These are phyloP conservation scores for Hecatera dysodea DNA, from an alignment of 2,888 invertebrate genomes.

Conservation along the genomic window DNA sequence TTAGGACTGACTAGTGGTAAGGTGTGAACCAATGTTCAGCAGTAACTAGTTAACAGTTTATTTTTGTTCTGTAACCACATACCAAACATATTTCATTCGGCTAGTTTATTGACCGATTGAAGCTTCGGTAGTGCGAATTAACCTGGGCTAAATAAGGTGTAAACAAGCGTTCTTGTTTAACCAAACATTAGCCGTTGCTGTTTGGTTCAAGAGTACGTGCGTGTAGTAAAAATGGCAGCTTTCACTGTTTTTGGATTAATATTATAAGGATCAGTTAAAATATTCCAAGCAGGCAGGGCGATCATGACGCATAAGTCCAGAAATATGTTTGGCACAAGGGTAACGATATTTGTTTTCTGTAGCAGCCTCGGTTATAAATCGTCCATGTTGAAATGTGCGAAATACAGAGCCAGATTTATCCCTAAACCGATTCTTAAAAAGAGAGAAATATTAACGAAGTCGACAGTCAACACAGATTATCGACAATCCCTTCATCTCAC, in stretches of 20 bases:
- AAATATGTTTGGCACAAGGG: slow-evolving; percentile 42
- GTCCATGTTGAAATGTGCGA: slow-evolving; percentile 18
- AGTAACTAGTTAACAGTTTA: slow-evolving; percentile 80
- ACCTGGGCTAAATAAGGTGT: slow-evolving; percentile 57
- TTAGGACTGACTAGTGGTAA: slow-evolving; percentile 81
- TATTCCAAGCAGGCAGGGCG: slow-evolving; percentile 19
- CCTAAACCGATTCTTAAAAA: neutral
- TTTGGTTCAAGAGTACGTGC: slow-evolving; percentile 16
- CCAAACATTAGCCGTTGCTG: slow-evolving; percentile 40
- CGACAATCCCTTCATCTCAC: slow-evolving; percentile 21
- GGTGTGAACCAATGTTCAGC: slow-evolving; percentile 80
- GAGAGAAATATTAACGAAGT: slow-evolving; percentile 4
- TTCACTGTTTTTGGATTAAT: slow-evolving; percentile 28
- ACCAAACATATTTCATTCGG: slow-evolving; percentile 74
- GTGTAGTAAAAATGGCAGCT: slow-evolving; percentile 2
- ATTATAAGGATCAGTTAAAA: slow-evolving; percentile 14
- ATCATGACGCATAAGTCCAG: slow-evolving; percentile 45
- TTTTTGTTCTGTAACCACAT: slow-evolving; percentile 82
- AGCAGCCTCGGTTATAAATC: slow-evolving; percentile 29
- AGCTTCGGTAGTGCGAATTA: slow-evolving; percentile 52
- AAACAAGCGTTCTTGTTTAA: no score
- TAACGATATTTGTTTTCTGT: slow-evolving; percentile 47
- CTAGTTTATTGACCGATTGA: slow-evolving; percentile 62
- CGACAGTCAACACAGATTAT: slow-evolving; percentile 11
- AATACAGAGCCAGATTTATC: slow-evolving; percentile 23